phyloP scores from a whole-genome alignment of 2,888 invertebrate genomes.

The Xestia c-nigrum region DNA sequence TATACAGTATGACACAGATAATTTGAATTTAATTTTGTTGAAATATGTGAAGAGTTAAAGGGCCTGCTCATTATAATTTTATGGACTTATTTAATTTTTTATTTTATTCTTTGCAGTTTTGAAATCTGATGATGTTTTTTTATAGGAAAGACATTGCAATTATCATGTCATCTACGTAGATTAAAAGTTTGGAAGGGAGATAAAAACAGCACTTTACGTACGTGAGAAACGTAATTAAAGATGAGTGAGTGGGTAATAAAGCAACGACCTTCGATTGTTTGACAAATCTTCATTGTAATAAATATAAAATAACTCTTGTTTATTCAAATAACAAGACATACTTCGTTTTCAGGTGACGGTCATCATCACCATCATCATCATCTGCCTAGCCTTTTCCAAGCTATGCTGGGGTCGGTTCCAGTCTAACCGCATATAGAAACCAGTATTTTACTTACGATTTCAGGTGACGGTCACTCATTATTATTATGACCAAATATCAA shows the following conservation, averaged over 20 bases:
- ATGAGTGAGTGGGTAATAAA: constrained; percentile 37
- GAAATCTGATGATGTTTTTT: neutral
- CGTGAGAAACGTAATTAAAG: constrained; percentile 42
- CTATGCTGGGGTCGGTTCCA: too few species aligned
- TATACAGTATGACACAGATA: constrained; percentile 26
- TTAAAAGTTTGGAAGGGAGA: constrained; percentile 20
- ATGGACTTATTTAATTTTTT: neutral
- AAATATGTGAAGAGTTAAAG: constrained; percentile 14
- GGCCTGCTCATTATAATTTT: constrained; percentile 5
- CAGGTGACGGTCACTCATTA: neutral
- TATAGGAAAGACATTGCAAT: constrained; percentile 14
- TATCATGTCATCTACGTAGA: constrained; percentile 33
- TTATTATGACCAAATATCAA: too few species aligned
- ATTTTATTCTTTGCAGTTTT: neutral
- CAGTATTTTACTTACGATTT: neutral
- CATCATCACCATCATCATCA: too few species aligned
- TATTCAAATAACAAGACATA: neutral
- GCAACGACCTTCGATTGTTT: constrained; percentile 31
- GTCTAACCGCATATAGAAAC: too few species aligned
- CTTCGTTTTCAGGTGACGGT: neutral
- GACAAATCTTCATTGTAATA: constrained; percentile 1
- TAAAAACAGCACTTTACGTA: constrained; percentile 36
- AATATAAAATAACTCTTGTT: neutral
- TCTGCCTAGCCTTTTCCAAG: too few species aligned
- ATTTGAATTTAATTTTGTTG: constrained; percentile 25